phyloP scores from a whole-genome alignment of 1,140 invertebrate genomes.

The Heliconius eleuchia region DNA sequence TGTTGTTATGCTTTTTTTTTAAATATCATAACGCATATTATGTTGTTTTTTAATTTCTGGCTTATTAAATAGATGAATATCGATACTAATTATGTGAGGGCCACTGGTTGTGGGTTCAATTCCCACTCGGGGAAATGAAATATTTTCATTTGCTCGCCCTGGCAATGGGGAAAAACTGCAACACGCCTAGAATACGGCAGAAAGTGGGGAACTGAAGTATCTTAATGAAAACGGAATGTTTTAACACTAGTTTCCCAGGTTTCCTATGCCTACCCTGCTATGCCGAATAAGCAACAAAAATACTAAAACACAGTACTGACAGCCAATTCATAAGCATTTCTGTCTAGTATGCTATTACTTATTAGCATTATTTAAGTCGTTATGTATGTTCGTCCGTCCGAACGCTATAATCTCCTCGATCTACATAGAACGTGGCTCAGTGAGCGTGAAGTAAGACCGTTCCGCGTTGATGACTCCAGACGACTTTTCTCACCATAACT shows the following conservation, averaged over 20 bases:
- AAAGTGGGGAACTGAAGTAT: no score
- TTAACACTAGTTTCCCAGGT: no score
- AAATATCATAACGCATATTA: background rate
- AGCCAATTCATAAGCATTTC: background rate
- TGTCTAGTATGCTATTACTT: background rate
- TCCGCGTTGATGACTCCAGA: slow-evolving; percentile 57
- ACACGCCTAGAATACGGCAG: no score
- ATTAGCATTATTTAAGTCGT: background rate
- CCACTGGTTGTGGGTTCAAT: no score
- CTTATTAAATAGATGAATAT: background rate
- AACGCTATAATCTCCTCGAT: slow-evolving; percentile 56
- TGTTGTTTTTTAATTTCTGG: background rate
- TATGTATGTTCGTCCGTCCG: background rate
- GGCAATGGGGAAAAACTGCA: no score
- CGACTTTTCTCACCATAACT: slow-evolving; percentile 67
- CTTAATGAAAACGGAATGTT: no score
- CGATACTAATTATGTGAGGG: background rate
- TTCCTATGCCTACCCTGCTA: no score
- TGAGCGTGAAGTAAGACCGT: slow-evolving; percentile 65
- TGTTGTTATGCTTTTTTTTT: background rate
- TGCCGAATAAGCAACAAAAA: no score
- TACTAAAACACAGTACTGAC: no score
- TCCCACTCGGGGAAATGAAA: no score
- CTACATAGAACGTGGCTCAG: slow-evolving; percentile 58
- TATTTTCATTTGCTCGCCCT: no score